Base-by-base conservation (phyloP, 35 echinoderm and acorn worm species). In the Apostichopus californicus region DNA sequence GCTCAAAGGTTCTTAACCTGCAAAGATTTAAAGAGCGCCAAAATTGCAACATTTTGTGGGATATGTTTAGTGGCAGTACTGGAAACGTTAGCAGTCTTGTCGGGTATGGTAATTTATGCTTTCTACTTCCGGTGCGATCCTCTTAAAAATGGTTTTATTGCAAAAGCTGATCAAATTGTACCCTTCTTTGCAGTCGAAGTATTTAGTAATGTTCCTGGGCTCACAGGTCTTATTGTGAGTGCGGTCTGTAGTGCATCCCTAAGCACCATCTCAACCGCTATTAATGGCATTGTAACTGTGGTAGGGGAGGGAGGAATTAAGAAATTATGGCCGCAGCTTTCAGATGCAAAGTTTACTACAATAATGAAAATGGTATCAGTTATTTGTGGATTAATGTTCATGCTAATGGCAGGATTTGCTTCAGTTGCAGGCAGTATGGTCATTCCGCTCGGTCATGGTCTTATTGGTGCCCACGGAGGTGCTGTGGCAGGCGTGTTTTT, bases 1-100 rank as follows among this genome's bases (percentile, higher is more conserved):
- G 85, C 85, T 23, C 85, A 87, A 70, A 87, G 85, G 34, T 87
- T n/a, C 63, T 70, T 87, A 58, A 87, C 85, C 21, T 87, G 81
- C 81, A 58, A 85, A 3, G 56, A 58, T 85, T 54, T 85, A 55
- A 54, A 7, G 46, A 85, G 81, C 81, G 81, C 81, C 6, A 1
- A 85, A 58, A 28, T 85, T 54, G 34, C 81, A 18, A 11, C 56
- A 85, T 54, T 85, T 58, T 54, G 21, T 20, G 81, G 81, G 20
- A 9, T 55, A 53, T 58, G 34, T 54, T 12, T 85, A 26, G 24
- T 25, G 24, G 24, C 0, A 25, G 24, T 25, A 25, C 24, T 25
- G 24, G 24, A 25, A 25, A 25, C 24, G 24, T 25, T 25, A 25
- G 24, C 24, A 25, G 24, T 25, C 24, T 25, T 25, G 24, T 25